Evolutionary conservation across 2,797 vertebrate genomes (phyloP).

Genomic region (Microchirus variegatus): DNA sequence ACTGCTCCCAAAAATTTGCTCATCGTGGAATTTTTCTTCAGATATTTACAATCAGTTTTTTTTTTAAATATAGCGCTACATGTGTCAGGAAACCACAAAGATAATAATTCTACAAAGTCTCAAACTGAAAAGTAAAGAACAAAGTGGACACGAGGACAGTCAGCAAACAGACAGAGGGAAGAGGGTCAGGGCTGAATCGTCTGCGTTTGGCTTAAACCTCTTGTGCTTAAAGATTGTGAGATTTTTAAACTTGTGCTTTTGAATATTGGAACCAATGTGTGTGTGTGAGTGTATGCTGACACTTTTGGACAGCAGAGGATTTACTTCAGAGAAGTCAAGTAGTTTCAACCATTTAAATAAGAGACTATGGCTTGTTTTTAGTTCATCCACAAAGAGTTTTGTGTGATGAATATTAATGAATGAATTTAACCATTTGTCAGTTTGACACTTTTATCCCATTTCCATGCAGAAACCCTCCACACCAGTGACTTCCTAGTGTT

Average conservation of each 20-base stretch:
- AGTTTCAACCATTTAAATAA: slow-evolving; percentile 17
- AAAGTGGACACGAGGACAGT: slow-evolving; percentile 44
- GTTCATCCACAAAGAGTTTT: slow-evolving; percentile 33
- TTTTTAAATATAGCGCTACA: slow-evolving; percentile 65
- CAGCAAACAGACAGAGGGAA: slow-evolving; percentile 26
- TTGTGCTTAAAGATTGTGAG: slow-evolving; percentile 24
- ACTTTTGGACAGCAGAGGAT: slow-evolving; percentile 20
- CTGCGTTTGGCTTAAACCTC: slow-evolving; percentile 55
- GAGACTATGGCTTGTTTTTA: slow-evolving; percentile 54
- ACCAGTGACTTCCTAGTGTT: slow-evolving; percentile 29
- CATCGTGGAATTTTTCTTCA: slow-evolving; percentile 53
- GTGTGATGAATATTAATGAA: slow-evolving; percentile 54
- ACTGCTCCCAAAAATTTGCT: slow-evolving; percentile 57
- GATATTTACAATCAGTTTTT: slow-evolving; percentile 74
- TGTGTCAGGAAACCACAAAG: slow-evolving; percentile 65
- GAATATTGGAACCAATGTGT: slow-evolving; percentile 10
- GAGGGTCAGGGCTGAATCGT: slow-evolving; percentile 21
- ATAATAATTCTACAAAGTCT: slow-evolving; percentile 64
- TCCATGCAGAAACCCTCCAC: slow-evolving; percentile 32
- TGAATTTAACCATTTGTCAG: slow-evolving; percentile 40
- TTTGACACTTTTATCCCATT: slow-evolving; percentile 55
- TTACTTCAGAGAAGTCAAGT: slow-evolving; percentile 30
- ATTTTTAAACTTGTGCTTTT: slow-evolving; percentile 58
- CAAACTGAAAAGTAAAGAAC: slow-evolving; percentile 56
- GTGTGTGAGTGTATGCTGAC: slow-evolving; percentile 4